Evolutionary conservation across 2,797 vertebrate species (phyloP).

Genomic region (Onychomys leucogaster): DNA sequence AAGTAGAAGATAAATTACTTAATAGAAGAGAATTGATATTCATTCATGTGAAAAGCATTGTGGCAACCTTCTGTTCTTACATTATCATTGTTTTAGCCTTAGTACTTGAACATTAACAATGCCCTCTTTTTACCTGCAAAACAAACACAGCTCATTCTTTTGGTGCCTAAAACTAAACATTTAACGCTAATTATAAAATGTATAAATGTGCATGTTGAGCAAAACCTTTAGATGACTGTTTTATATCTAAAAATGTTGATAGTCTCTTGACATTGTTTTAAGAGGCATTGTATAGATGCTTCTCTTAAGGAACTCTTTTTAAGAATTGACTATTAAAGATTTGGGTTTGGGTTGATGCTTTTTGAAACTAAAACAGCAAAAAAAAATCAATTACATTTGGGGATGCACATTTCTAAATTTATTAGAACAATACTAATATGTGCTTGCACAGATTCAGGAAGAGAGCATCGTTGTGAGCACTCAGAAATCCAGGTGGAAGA

Average conservation of each 20-base stretch:
- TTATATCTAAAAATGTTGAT: conserved; percentile 20
- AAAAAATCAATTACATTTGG: conserved; percentile 20
- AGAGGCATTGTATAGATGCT: background rate
- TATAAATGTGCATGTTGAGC: background rate
- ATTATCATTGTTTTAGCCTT: background rate
- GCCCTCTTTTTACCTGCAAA: background rate
- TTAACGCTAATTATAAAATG: conserved; percentile 40
- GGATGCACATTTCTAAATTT: conserved; percentile 15
- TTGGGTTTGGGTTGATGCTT: background rate
- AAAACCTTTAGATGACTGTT: background rate
- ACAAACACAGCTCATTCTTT: conserved; percentile 14
- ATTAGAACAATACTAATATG: conserved; percentile 1
- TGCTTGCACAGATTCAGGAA: background rate
- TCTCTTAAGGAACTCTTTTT: background rate
- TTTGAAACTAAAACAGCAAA: background rate
- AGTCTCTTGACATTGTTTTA: conserved; percentile 43
- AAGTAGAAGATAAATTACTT: background rate
- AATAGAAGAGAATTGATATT: background rate
- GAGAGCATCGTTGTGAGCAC: background rate
- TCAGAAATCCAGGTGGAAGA: background rate
- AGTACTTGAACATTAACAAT: background rate
- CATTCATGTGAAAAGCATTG: conserved; percentile 19
- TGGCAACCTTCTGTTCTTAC: background rate
- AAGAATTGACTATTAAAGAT: background rate
- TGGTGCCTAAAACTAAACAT: conserved; percentile 35